Percentiles rank a stretch among this genome's conserved stretches.
Evolutionary conservation across 2,113 vertebrate species (phyloP).

Genomic region (Pachyramphus minor): DNA sequence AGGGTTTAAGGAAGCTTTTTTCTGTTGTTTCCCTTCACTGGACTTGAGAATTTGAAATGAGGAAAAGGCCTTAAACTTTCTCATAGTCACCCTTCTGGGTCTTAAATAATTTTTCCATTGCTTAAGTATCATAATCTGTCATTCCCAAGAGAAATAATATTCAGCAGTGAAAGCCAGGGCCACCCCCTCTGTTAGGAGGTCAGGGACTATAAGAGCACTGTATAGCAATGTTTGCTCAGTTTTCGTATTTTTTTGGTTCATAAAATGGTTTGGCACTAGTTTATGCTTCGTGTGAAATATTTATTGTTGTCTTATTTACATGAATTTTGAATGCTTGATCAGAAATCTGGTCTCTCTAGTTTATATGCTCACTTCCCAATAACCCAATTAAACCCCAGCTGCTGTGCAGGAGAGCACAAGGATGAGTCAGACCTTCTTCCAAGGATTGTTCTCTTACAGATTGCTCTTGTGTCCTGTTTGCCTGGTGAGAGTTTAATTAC

Average conservation of each 20-base stretch:
- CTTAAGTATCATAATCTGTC: not conserved
- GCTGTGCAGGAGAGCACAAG: not conserved
- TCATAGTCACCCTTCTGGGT: not conserved
- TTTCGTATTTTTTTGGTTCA: not conserved
- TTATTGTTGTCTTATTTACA: not conserved
- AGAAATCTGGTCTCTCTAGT: not conserved
- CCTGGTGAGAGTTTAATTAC: not conserved
- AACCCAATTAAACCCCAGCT: not conserved
- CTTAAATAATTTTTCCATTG: not conserved
- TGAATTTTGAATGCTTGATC: not conserved
- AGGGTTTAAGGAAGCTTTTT: not conserved
- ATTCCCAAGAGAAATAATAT: not conserved
- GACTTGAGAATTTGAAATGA: not conserved
- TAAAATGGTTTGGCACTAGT: not conserved
- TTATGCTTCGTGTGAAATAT: not conserved
- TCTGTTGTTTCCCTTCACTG: not conserved
- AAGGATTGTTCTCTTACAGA: not conserved
- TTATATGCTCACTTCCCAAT: not conserved
- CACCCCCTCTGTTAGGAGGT: not conserved
- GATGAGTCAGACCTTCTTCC: not conserved
- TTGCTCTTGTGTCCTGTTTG: not conserved
- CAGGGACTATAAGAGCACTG: not conserved
- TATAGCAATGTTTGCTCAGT: not conserved
- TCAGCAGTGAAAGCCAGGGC: not conserved
- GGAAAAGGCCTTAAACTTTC: not conserved